phyloP scores from a whole-genome alignment of 2,797 vertebrate genomes.

The Picus viridis region DNA sequence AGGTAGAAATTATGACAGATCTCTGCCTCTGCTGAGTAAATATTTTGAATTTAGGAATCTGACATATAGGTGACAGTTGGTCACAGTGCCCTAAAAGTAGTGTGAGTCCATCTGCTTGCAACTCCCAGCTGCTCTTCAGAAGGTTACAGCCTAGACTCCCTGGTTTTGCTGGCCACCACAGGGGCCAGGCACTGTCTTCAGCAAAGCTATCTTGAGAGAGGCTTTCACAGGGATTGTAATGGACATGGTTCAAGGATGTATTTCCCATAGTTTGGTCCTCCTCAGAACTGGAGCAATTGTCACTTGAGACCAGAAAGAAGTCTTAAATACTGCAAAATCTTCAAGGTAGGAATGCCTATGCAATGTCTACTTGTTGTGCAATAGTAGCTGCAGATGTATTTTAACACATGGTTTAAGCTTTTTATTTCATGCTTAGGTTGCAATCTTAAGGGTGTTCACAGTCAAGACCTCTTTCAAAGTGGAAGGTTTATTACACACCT shows the following conservation, averaged over 20 bases:
- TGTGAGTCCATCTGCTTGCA: not conserved
- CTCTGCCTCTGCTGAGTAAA: not conserved
- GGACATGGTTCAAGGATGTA: not conserved
- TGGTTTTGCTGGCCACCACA: accelerated
- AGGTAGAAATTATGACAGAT: not conserved
- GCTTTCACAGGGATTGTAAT: not conserved
- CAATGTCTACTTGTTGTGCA: not conserved
- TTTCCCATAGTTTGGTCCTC: not conserved
- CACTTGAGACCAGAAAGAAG: not conserved
- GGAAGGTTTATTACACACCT: not conserved
- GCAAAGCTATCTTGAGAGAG: not conserved
- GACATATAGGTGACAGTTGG: not conserved
- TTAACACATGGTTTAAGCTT: not conserved
- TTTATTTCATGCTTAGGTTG: not conserved
- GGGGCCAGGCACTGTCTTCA: not conserved
- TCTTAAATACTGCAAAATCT: not conserved
- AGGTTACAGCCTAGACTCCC: accelerated
- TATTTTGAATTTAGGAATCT: not conserved
- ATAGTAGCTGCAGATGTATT: not conserved
- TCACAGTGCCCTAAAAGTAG: not conserved
- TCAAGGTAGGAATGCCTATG: not conserved
- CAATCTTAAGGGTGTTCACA: not conserved
- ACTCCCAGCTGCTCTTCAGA: not conserved
- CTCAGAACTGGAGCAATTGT: not conserved
- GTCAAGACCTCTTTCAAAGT: not conserved